Percentiles rank a stretch among this genome's conserved stretches.
phyloP scores from a whole-genome alignment of 2,888 invertebrate species.

The Herminia tarsipennalis region DNA sequence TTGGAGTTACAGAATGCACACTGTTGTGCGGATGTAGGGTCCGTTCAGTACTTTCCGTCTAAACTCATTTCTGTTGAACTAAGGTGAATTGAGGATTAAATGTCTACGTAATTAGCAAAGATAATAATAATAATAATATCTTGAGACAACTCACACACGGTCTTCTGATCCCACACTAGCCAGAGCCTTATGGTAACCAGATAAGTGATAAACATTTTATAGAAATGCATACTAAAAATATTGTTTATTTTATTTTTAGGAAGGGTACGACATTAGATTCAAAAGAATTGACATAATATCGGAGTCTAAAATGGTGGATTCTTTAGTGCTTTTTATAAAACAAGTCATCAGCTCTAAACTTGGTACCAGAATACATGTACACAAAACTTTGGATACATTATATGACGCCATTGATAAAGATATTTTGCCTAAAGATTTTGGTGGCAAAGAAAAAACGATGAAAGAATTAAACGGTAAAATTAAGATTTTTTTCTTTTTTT shows the following conservation, averaged over 20 bases:
- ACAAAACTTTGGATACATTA: slow-evolving; percentile 23
- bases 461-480: slow-evolving; percentile 28
- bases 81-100: neutral
- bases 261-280: slow-evolving; percentile 61
- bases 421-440: slow-evolving; percentile 28
- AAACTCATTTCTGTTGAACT: neutral
- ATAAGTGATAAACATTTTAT: neutral
- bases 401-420: slow-evolving; percentile 22
- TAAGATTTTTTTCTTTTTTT: neutral
- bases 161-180: too few species aligned
- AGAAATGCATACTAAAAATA: neutral
- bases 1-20: too few species aligned
- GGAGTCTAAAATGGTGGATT: slow-evolving; percentile 63
- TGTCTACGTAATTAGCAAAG: neutral
- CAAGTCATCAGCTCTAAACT: slow-evolving; percentile 56
- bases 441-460: slow-evolving; percentile 28
- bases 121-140: too few species aligned
- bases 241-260: slow-evolving; percentile 41
- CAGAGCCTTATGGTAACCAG: too few species aligned
- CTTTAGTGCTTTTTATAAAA: slow-evolving; percentile 61
- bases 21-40: too few species aligned
- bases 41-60: neutral
- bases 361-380: slow-evolving; percentile 24
- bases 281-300: slow-evolving; percentile 70
- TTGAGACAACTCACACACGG: too few species aligned